Percentiles rank a stretch among this genome's conserved stretches.
Evolutionary conservation across 2,797 vertebrate species (phyloP).

Genomic region (Sebastes matsubarae): DNA sequence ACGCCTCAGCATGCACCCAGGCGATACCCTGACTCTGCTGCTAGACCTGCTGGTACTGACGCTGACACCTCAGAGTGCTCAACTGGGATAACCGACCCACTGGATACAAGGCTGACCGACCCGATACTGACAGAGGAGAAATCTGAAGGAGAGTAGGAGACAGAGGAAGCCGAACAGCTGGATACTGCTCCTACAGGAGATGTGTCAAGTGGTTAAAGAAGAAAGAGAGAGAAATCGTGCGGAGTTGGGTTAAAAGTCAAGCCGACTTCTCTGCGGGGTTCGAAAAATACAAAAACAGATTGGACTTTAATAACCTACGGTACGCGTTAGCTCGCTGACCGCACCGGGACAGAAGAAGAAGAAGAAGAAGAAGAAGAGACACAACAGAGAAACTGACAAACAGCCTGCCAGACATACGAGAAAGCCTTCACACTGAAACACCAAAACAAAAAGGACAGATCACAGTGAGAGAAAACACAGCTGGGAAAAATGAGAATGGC

Average conservation of each 20-base stretch:
- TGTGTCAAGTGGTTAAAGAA: slow-evolving; percentile 36
- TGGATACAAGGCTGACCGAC: slow-evolving; percentile 11
- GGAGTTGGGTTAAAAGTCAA: slow-evolving; percentile 34
- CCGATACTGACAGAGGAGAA: background rate
- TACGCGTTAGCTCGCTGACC: background rate
- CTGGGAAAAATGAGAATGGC: slow-evolving; percentile 79
- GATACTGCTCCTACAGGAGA: slow-evolving; percentile 32
- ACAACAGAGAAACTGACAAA: slow-evolving; percentile 14
- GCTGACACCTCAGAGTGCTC: slow-evolving; percentile 81
- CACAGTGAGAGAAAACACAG: slow-evolving; percentile 41
- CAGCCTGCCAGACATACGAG: background rate
- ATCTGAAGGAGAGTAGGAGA: slow-evolving; percentile 2
- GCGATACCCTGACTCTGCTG: slow-evolving; percentile 58
- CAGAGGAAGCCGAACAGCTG: slow-evolving; percentile 16
- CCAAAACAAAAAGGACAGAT: slow-evolving; percentile 16
- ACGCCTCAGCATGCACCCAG: slow-evolving; percentile 81
- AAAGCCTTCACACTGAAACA: slow-evolving; percentile 1
- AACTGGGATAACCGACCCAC: slow-evolving; percentile 77
- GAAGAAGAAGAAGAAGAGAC: background rate
- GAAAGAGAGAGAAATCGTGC: slow-evolving; percentile 19
- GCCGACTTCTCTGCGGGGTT: slow-evolving; percentile 12
- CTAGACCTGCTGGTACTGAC: slow-evolving; percentile 76
- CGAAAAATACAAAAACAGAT: background rate
- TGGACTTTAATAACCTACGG: slow-evolving; percentile 22
- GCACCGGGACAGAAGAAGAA: background rate